Evolutionary conservation across 2,888 invertebrate genomes (phyloP).

Genomic region (Argynnis bischoffii): DNA sequence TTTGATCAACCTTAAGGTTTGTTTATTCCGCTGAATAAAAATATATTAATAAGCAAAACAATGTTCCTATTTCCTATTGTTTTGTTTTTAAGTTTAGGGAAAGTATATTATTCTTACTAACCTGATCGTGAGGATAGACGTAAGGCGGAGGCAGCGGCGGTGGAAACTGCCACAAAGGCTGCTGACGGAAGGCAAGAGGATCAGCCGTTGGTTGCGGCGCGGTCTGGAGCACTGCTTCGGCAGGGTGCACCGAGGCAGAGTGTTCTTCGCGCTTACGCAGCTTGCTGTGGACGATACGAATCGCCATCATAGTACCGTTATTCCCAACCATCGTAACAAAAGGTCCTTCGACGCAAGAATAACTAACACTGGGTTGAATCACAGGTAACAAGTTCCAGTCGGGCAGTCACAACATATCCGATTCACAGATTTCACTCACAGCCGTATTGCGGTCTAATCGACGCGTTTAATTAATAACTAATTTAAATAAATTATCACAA

Average conservation of each 20-base stretch:
- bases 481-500: constrained; percentile 81
- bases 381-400: constrained; percentile 79
- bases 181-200: constrained; percentile 85
- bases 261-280: constrained; percentile 92
- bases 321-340: constrained; percentile 89
- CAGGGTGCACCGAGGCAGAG: constrained; percentile 86
- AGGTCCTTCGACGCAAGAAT: constrained; percentile 72
- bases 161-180: constrained; percentile 92
- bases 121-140: constrained; percentile 90
- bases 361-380: constrained; percentile 76
- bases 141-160: constrained; percentile 90
- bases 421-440: constrained; percentile 78
- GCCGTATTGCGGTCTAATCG: constrained; percentile 73
- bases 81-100: not conserved
- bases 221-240: constrained; percentile 85
- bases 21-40: not conserved
- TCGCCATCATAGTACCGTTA: constrained; percentile 93
- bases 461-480: constrained; percentile 75
- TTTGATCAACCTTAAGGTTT: constrained; percentile 3
- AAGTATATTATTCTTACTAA: constrained; percentile 67
- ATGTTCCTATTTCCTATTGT: not conserved
- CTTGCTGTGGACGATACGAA: constrained; percentile 95
- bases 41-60: too few relatives aligned
- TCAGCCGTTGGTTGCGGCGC: constrained; percentile 76
- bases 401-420: constrained; percentile 79